Base-by-base conservation (phyloP, 2,888 invertebrate species). In the Atrina japonica region DNA sequence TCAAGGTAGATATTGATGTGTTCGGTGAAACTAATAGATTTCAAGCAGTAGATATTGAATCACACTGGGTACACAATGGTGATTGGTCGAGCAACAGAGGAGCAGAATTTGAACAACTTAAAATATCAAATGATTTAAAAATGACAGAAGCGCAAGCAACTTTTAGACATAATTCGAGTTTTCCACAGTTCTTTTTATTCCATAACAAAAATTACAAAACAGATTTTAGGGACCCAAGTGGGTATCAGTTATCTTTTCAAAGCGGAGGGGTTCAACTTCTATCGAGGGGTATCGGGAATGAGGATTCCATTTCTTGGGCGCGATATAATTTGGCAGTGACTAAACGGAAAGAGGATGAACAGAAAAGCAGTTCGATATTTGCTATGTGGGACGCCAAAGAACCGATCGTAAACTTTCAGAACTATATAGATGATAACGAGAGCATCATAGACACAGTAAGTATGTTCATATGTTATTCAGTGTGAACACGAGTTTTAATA, bases 301-400 rank as follows among this genome's bases (percentile, higher is more conserved):
- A 84, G 41, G 65, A 73, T 7, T 76, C 81, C 1, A 69, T 83
- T 5, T 72, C 84, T 1, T 88, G 88, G 87, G 78, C 83, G 1
- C 78, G 85, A 25, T 81, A 87, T 70, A 80, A 83, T 61, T 45
- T 85, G 55, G 85, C 85, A 0, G 85, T 87, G 1, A 86, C 86
- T 0, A 80, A 78, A 27, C 73, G 78, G 43, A 84, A 86, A 49
- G 84, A 86, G n/a, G 70, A 79, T 16, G 87, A 87, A 56, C 41
- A 23, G 11, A 45, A 73, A 18, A 85, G 85, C 66, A 84, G 84
- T 66, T 85, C 86, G 6, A 78, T 82, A 30, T 85, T 82, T 70
- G 80, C 83, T 6, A 76, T 76, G 56, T 85, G 77, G 74, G 87
- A 86, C 67, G 77, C 72, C 21, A 60, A 72, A 18, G 66, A 78